Evolutionary conservation across 1,140 invertebrate genomes (phyloP), one percentile per base, ranked within the genome.

Genomic region (Heliconius nattereri): DNA sequence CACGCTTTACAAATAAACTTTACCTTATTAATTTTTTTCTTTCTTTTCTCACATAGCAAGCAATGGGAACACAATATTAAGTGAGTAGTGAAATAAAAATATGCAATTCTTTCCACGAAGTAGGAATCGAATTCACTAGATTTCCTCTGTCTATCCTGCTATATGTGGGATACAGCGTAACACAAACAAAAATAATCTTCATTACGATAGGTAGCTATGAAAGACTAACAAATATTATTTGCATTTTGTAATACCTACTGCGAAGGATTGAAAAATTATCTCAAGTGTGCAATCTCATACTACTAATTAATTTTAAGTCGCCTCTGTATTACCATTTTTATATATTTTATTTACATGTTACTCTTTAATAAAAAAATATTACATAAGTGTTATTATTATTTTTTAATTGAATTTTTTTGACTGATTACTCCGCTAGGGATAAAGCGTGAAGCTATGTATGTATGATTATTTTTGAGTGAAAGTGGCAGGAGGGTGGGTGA

Each of bases 341-440:
- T 57, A 40, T 52, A 40, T 37, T 60, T 57, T 73, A 78, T 78
- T 73, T 71, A 77, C 45, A 23, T 54, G 76, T 78, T 78, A 71
- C 20, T 45, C 20, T 71, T 71, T 77, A 72, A 73, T 71, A 57
- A 73, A 35, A 57, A 35, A 73, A 73, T 40, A 73, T 20, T 60
- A 73, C 7, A 7, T 35, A n/a, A 75, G 29, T 72, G 26, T 40
- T 35, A 2, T 71, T 16, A 7, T 57, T 78, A 26, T 23, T 57
- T 45, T 45, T 35, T 35, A 35, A 35, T 35, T 35, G 32, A 35
- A 35, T 7, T 35, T 35, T 35, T 35, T 35, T 7, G 32, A 32
- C 32, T 6, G 32, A 35, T 0, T 35, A 35, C 32, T 1, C 32
- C 32, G 6, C 32, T 35, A 35, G 32, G 32, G 32, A 7, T 35